Conservation (phyloP, 1,140 invertebrate genomes). For the Pristionchus pacificus region DNA sequence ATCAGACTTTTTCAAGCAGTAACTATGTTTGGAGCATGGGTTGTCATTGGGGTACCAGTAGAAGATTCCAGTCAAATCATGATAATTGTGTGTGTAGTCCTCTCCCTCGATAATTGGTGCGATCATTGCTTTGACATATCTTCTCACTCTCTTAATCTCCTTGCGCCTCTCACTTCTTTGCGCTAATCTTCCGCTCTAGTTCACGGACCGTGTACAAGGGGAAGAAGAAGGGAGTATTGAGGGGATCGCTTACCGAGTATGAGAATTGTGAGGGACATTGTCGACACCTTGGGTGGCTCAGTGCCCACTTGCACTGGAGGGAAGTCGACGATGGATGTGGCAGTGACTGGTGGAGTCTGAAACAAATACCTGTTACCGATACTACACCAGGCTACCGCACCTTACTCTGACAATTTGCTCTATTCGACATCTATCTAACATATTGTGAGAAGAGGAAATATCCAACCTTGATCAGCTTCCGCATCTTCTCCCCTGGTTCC, state of each 20-base stretch:
- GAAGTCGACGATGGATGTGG: not conserved
- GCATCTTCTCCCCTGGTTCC: slow-evolving; percentile 15
- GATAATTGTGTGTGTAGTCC: no score
- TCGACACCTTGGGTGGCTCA: not conserved
- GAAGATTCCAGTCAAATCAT: no score
- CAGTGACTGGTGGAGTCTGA: not conserved
- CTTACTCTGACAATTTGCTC: no score
- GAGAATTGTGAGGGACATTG: not conserved
- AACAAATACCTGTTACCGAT: no score
- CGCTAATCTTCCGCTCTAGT: not conserved
- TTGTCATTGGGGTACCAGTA: no score
- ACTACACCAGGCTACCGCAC: no score
- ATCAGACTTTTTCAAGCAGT: no score
- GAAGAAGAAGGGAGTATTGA: not conserved
- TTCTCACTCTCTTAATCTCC: not conserved
- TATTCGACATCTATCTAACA: no score
- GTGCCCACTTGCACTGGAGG: not conserved
- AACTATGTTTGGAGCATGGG: no score
- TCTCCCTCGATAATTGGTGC: no score
- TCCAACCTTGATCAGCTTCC: slow-evolving; percentile 18
- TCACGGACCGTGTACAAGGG: not conserved
- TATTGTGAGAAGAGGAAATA: not conserved
- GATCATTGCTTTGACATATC: not conserved
- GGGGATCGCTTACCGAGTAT: not conserved
- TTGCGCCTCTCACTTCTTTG: not conserved